Evolutionary conservation across 2,113 vertebrate genomes (phyloP).

Genomic region (Passer domesticus): DNA sequence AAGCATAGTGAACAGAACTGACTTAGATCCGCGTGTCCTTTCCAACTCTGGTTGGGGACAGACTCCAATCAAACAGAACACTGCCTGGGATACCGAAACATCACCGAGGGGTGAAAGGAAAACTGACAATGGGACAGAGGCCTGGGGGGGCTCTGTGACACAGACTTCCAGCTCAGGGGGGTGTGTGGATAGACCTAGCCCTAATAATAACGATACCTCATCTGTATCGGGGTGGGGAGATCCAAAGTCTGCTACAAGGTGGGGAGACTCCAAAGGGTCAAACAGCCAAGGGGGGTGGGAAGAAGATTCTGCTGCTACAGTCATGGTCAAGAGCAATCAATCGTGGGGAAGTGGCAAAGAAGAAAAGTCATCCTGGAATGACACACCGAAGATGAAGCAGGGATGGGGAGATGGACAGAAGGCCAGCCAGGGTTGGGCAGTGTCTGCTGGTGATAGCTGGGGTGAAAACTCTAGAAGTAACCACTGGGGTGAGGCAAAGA

Average conservation of each 20-base stretch:
- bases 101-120: slow-evolving; percentile 82
- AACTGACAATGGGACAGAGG: slow-evolving; percentile 84
- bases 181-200: slow-evolving; percentile 80
- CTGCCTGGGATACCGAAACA: slow-evolving; percentile 89
- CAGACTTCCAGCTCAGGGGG: slow-evolving; percentile 87
- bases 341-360: slow-evolving; percentile 80
- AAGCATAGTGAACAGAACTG: slow-evolving; percentile 77
- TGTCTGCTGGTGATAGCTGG: slow-evolving; percentile 78
- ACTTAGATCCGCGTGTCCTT: slow-evolving; percentile 94
- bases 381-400: slow-evolving; percentile 87
- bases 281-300: slow-evolving; percentile 84
- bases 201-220: slow-evolving; percentile 77
- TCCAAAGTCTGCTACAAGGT: slow-evolving; percentile 81
- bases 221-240: slow-evolving; percentile 81
- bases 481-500: slow-evolving; percentile 91
- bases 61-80: slow-evolving; percentile 96
- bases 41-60: slow-evolving; percentile 98
- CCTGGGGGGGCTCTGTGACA: slow-evolving; percentile 85
- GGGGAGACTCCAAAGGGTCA: slow-evolving; percentile 87
- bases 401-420: slow-evolving; percentile 80
- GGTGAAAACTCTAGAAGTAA: slow-evolving; percentile 78
- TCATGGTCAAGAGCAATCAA: slow-evolving; percentile 82
- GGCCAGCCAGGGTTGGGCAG: slow-evolving; percentile 79
- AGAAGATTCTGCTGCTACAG: slow-evolving; percentile 79
- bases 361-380: slow-evolving; percentile 87